Percentiles rank a stretch among this genome's conserved stretches.
Evolutionary conservation across 1,140 invertebrate genomes (phyloP).

Genomic region (Hyphantria cunea): DNA sequence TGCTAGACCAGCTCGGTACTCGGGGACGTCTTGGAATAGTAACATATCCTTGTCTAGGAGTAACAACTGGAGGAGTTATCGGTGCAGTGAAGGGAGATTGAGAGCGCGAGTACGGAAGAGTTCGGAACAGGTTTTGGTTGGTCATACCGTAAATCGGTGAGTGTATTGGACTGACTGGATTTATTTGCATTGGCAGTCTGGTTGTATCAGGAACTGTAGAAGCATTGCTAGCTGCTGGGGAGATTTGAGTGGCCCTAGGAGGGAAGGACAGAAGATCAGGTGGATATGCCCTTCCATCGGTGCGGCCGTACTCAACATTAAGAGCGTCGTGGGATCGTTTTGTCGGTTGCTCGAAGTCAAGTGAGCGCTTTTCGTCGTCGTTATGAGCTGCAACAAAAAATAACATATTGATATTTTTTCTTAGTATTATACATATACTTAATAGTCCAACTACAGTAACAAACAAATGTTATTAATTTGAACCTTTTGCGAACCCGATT

Average conservation of each 20-base stretch:
- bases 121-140: conserved; percentile 84
- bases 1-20: conserved; percentile 91
- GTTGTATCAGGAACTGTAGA: conserved; percentile 89
- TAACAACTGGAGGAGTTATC: conserved; percentile 82
- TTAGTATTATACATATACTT: too few relatives aligned
- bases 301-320: conserved; percentile 80
- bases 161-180: conserved; percentile 79
- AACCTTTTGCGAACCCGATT: too few relatives aligned
- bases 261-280: conserved; percentile 92
- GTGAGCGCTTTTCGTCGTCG: conserved; percentile 85
- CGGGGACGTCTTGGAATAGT: conserved; percentile 92
- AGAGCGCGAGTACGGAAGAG: conserved; percentile 87
- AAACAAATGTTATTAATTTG: too few relatives aligned
- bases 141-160: conserved; percentile 82
- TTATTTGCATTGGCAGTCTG: conserved; percentile 77
- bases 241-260: conserved; percentile 84
- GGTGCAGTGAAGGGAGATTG: conserved; percentile 86
- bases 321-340: conserved; percentile 76
- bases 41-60: conserved; percentile 90
- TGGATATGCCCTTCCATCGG: conserved; percentile 83
- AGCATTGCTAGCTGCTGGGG: conserved; percentile 87
- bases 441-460: too few relatives aligned
- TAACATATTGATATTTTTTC: conserved; percentile 7
- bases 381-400: conserved; percentile 79
- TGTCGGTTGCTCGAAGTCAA: conserved; percentile 79